Conservation (phyloP, 2,113 vertebrate species). For the Mellivora capensis region DNA sequence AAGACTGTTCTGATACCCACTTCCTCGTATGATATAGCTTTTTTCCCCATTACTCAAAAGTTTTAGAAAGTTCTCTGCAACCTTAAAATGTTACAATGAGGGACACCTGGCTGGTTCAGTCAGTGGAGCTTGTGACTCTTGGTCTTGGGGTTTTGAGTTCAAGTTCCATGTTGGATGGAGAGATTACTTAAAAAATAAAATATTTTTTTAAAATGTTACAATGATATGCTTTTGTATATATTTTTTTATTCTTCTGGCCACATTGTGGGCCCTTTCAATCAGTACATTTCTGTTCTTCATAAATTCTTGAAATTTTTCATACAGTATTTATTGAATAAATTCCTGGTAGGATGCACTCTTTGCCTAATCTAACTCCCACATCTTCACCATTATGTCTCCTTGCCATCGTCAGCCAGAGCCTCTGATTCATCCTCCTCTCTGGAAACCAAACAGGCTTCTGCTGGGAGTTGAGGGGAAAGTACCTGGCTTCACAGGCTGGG, state of each 20-base stretch:
- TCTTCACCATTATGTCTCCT: not conserved
- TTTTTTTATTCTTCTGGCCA: not conserved
- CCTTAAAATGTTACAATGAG: not conserved
- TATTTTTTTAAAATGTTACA: not conserved
- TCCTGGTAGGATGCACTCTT: not conserved
- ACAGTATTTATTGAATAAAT: not conserved
- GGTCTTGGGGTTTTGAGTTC: not conserved
- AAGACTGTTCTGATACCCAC: not conserved
- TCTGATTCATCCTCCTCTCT: not conserved
- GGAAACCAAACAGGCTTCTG: not conserved
- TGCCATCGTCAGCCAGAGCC: not conserved
- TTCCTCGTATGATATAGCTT: not conserved
- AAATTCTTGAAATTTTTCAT: not conserved
- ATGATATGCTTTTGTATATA: not conserved
- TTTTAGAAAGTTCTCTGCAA: not conserved
- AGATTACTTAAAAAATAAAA: not conserved
- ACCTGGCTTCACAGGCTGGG: not conserved
- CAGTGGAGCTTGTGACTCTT: not conserved
- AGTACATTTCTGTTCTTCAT: not conserved
- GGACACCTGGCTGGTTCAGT: not conserved
- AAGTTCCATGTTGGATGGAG: not conserved
- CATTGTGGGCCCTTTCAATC: not conserved
- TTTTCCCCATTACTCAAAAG: not conserved
- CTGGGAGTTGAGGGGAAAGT: too few relatives aligned
- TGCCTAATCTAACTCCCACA: not conserved